A percentile compares a stretch with the other conserved stretches of the same genome.
These are phyloP conservation scores for Pherbina coryleti DNA, from an alignment of 2,888 invertebrate genomes.

Conservation along the genomic window DNA sequence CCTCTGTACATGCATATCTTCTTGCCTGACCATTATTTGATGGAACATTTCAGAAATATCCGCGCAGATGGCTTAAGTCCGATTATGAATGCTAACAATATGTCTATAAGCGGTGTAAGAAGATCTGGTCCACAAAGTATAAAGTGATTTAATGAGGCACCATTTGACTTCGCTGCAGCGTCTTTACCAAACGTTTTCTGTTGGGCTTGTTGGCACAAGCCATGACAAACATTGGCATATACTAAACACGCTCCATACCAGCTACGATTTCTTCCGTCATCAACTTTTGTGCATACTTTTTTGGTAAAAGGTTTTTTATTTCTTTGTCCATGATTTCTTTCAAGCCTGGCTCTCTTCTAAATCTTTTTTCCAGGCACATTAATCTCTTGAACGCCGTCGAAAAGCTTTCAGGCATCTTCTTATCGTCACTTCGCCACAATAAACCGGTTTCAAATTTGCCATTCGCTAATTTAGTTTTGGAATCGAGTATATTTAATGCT, in stretches of 20 bases:
- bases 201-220: constrained; percentile 51
- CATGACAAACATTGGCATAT: constrained; percentile 40
- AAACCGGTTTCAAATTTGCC: constrained; percentile 31
- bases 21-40: constrained; percentile 32
- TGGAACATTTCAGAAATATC: constrained; percentile 49
- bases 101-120: constrained; percentile 34
- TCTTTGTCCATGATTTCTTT: not conserved
- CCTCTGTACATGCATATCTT: constrained; percentile 42
- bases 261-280: not conserved
- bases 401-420: constrained; percentile 29
- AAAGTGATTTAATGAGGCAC: constrained; percentile 53
- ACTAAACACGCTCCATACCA: too few species aligned
- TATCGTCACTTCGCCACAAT: constrained; percentile 32
- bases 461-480: constrained; percentile 16
- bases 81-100: constrained; percentile 49
- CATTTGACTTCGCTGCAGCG: constrained; percentile 54
- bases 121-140: constrained; percentile 39
- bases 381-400: not conserved
- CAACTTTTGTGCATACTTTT: constrained; percentile 41
- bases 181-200: constrained; percentile 56
- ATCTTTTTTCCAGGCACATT: constrained; percentile 16
- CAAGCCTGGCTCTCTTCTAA: not conserved
- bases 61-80: constrained; percentile 42
- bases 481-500: constrained; percentile 14
- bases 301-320: constrained; percentile 38